Evolutionary conservation across 2,888 invertebrate genomes (phyloP).

Genomic region (Oligia latruncula): DNA sequence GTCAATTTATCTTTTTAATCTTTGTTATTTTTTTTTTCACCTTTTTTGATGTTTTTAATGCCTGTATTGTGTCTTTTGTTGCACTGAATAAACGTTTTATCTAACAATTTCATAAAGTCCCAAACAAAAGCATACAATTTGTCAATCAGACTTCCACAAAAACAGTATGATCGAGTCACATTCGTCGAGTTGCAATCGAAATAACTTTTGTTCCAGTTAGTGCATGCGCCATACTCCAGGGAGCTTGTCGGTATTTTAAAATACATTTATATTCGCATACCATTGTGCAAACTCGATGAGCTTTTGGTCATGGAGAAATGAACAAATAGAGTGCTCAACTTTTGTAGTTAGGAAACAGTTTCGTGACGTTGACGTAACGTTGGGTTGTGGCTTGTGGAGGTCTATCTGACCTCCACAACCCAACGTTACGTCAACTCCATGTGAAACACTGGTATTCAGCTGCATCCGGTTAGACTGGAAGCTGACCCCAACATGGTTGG

Average conservation of each 20-base stretch:
- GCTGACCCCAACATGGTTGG: too few relatives aligned
- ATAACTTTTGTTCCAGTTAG: constrained; percentile 44
- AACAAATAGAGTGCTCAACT: constrained; percentile 1
- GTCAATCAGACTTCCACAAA: constrained; percentile 19
- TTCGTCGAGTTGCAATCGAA: constrained; percentile 26
- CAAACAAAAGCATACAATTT: constrained; percentile 16
- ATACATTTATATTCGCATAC: constrained; percentile 28
- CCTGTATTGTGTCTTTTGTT: too few relatives aligned
- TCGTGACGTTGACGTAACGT: not conserved
- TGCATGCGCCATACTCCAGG: constrained; percentile 15
- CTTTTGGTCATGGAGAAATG: constrained; percentile 2
- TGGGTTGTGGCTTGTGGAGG: too few relatives aligned
- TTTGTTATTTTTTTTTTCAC: too few relatives aligned
- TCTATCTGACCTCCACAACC: too few relatives aligned
- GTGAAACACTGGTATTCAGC: too few relatives aligned
- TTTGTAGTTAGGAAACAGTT: not conserved
- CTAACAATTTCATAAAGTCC: not conserved
- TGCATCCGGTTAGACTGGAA: too few relatives aligned
- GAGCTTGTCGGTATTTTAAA: constrained; percentile 29
- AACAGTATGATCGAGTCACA: constrained; percentile 13
- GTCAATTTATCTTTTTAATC: too few relatives aligned
- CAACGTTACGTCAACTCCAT: too few relatives aligned
- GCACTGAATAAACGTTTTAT: too few relatives aligned
- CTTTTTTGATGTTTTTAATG: too few relatives aligned
- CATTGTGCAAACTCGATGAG: constrained; percentile 23